Evolutionary conservation across 1,140 invertebrate species (phyloP).

Genomic region (Ephestia elutella): DNA sequence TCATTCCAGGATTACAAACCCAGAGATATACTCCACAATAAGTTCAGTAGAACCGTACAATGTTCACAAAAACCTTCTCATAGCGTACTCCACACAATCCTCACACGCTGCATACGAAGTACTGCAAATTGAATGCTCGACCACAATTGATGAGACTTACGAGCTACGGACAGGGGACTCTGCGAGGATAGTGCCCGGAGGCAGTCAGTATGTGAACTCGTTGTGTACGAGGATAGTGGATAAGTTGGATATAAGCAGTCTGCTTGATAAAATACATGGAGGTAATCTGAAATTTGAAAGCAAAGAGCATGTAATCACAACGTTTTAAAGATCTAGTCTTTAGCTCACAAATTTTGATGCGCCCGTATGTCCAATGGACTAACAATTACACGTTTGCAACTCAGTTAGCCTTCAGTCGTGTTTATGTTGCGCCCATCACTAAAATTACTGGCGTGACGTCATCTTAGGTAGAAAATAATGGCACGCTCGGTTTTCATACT

Average conservation of each 20-base stretch:
- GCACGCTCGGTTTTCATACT: too few species aligned
- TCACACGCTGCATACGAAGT: conserved; percentile 54
- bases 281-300: too few species aligned
- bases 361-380: too few species aligned
- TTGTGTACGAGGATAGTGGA: conserved; percentile 46
- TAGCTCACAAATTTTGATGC: too few species aligned
- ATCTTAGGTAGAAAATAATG: too few species aligned
- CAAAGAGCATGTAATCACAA: too few species aligned
- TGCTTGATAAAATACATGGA: conserved; percentile 58
- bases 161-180: conserved; percentile 51
- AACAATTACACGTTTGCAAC: too few species aligned
- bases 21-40: conserved; percentile 39
- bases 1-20: conserved; percentile 35
- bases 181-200: conserved; percentile 39
- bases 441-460: too few species aligned
- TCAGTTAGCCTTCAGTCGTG: too few species aligned
- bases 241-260: conserved; percentile 42
- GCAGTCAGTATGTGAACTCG: conserved; percentile 54
- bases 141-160: conserved; percentile 49
- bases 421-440: too few species aligned
- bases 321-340: too few species aligned
- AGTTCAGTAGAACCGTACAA: conserved; percentile 38
- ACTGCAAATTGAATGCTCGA: conserved; percentile 53
- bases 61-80: conserved; percentile 44
- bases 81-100: conserved; percentile 53